Evolutionary conservation across 2,113 vertebrate species (phyloP), one percentile per base, ranked within the genome.

Genomic region (Larimichthys polyactis): DNA sequence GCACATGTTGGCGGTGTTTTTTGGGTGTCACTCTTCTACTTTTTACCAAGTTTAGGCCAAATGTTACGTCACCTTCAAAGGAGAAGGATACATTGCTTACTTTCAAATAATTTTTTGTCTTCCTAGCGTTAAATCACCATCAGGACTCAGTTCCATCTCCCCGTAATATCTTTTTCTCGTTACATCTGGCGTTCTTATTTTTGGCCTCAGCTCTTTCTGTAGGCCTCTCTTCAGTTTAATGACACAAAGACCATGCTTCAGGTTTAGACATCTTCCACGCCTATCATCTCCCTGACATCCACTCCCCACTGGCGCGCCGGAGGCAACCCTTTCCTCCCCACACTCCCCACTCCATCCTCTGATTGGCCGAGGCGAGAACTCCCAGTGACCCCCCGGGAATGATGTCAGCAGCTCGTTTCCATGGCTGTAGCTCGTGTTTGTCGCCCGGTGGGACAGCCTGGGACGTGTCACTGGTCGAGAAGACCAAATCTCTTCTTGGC

Each of bases 351-450:
- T 1, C 20, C 15, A 1, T 15, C 4, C 36, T 74, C 44, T 22
- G 79, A 87, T 84, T 84, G 83, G 85, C 78, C 20, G 54, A 71
- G 70, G 29, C 0, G 16, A 75, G 69, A 71, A 46, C 80, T 74
- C 69, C 11, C 2, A 0, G 55, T 54, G 46, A 68, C 70, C 77
- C 7, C 67, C 32, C 0, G 71, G 78, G 70, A 60, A 20, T 87
- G 89, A 83, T 71, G 84, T 87, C 32, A 83, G 43, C 15, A 83
- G 52, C 15, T 16, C 0, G 66, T 87, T 75, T 85, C 86, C 82
- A 67, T 84, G 80, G 75, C 29, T 43, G 69, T 43, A 68, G 46
- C 57, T 52, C 57, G 44, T 65, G 83, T 90, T 86, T 81, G 55
- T 75, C 15, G 11, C 71, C 67, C 64, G 2, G 11, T 22, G 63